Evolutionary conservation across 2,888 invertebrate species (phyloP).

Genomic region (Zeuzera pyrina): DNA sequence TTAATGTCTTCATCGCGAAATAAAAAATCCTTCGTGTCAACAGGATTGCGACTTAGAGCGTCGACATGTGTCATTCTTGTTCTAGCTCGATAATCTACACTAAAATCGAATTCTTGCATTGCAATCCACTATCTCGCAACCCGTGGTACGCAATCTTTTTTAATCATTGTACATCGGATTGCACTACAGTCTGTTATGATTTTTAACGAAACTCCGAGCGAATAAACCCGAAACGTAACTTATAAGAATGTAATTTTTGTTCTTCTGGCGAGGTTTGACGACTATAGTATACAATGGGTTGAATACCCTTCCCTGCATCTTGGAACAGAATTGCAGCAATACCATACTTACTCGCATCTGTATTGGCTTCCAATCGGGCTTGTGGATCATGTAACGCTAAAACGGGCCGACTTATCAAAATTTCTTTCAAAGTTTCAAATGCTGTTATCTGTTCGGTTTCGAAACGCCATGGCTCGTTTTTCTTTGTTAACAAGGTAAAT

Average conservation of each 20-base stretch:
- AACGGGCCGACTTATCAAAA: conserved; percentile 4
- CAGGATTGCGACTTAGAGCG: conserved; percentile 9
- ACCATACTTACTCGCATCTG: conserved; percentile 7
- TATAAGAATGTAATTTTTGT: conserved; percentile 2
- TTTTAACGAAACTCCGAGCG: conserved; percentile 8
- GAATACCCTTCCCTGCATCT: background rate
- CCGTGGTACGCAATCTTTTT: conserved; percentile 13
- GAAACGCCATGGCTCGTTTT: too few relatives aligned
- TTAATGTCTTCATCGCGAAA: background rate
- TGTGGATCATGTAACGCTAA: conserved; percentile 7
- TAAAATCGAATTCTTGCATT: conserved; percentile 17
- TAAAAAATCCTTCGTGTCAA: background rate
- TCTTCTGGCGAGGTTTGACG: too few relatives aligned
- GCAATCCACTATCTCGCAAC: conserved; percentile 16
- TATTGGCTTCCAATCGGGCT: conserved; percentile 6
- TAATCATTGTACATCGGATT: conserved; percentile 11
- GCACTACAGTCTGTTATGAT: conserved; percentile 8
- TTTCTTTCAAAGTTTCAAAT: background rate
- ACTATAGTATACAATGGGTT: conserved; percentile 6
- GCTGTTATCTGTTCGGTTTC: too few relatives aligned
- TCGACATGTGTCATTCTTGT: conserved; percentile 12
- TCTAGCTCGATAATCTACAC: conserved; percentile 12
- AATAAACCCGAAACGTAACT: conserved; percentile 12
- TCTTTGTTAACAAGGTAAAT: too few relatives aligned
- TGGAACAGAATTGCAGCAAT: conserved; percentile 7